These are phyloP conservation scores for Galleria mellonella DNA, from an alignment of 1,140 invertebrate species.

Conservation along the genomic window DNA sequence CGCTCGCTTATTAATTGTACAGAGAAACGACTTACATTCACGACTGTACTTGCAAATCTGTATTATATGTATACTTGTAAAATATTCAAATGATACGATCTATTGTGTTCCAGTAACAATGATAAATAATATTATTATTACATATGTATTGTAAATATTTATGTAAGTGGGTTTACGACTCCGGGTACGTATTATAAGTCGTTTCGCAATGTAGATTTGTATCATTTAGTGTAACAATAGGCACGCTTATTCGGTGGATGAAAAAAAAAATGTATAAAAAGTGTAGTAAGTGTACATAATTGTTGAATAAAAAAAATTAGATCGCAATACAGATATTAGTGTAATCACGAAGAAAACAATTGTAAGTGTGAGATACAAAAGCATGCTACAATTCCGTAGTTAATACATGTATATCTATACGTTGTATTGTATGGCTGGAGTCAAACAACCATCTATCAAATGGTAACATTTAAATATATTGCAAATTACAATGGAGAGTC, in stretches of 20 bases:
- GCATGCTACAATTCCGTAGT: too few species aligned
- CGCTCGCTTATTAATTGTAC: too few species aligned
- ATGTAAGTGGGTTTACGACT: slow-evolving; percentile 53
- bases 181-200: slow-evolving; percentile 5
- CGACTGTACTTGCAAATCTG: slow-evolving; percentile 31
- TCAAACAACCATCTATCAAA: slow-evolving; percentile 39
- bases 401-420: too few species aligned
- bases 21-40: slow-evolving; percentile 4
- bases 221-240: slow-evolving; percentile 13
- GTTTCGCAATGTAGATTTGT: slow-evolving; percentile 11
- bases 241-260: too few species aligned
- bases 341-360: too few species aligned
- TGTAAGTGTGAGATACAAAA: too few species aligned
- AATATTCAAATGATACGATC: slow-evolving; percentile 72
- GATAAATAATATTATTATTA: slow-evolving; percentile 69
- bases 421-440: neutral
- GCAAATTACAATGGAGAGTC: slow-evolving; percentile 58
- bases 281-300: too few species aligned
- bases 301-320: too few species aligned
- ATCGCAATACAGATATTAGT: too few species aligned
- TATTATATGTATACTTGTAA: slow-evolving; percentile 33
- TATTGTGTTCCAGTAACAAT: slow-evolving; percentile 68
- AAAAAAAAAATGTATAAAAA: too few species aligned
- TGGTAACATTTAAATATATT: slow-evolving; percentile 57
- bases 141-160: slow-evolving; percentile 63